These are phyloP conservation scores for Paraescarpia echinospica DNA, from an alignment of 1,140 invertebrate species.

Conservation along the genomic window DNA sequence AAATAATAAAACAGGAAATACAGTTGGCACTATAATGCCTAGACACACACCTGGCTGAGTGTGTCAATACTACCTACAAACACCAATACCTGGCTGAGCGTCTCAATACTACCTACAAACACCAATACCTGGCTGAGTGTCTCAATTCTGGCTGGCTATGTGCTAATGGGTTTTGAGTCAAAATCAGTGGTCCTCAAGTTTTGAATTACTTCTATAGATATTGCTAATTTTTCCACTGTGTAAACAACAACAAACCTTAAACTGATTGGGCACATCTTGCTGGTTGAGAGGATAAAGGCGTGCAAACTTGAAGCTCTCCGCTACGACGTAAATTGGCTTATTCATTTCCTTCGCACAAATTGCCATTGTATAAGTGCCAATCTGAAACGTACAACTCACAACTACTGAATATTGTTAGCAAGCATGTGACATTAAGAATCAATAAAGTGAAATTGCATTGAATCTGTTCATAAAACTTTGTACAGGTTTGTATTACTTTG, in stretches of 20 bases:
- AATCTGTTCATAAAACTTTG: too few species aligned
- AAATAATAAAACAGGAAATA: too few species aligned
- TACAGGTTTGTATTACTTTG: too few species aligned
- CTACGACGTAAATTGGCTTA: conserved; percentile 92
- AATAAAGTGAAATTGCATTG: too few species aligned
- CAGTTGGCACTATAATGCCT: too few species aligned
- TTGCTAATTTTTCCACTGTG: conserved; percentile 13
- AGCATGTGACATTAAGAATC: too few species aligned
- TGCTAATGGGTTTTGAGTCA: background rate
- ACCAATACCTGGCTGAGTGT: background rate
- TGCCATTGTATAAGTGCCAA: conserved; percentile 88
- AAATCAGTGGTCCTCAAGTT: background rate
- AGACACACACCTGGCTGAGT: too few species aligned
- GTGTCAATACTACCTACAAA: background rate
- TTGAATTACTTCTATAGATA: background rate
- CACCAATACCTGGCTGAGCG: background rate
- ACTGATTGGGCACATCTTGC: conserved; percentile 83
- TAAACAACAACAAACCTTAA: conserved; percentile 55
- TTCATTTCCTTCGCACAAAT: conserved; percentile 89
- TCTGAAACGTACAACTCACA: conserved; percentile 60
- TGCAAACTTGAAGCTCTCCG: conserved; percentile 97
- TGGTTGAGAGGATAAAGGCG: conserved; percentile 92
- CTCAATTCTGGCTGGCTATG: background rate
- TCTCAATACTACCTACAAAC: background rate
- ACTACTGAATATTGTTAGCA: too few species aligned